phyloP scores from a whole-genome alignment of 37 sponge, comb jelly and placozoan species.

The Beroe ovata region DNA sequence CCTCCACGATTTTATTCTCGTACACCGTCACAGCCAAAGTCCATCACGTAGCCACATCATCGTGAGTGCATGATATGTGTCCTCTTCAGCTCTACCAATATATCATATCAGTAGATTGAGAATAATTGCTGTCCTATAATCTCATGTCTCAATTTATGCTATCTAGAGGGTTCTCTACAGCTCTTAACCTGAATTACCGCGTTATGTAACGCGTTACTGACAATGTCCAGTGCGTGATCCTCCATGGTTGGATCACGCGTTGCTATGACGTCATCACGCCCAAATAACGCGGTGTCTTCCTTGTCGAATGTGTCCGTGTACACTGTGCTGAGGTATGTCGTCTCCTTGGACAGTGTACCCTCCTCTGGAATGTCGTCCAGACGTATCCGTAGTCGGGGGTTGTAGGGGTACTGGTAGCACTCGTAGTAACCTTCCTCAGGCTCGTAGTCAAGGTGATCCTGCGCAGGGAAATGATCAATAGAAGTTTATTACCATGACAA shows the following conservation, averaged over 20 bases:
- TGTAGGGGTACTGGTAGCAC: conserved; percentile 51
- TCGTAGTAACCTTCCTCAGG: neutral
- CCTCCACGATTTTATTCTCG: too few relatives aligned
- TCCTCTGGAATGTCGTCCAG: conserved; percentile 61
- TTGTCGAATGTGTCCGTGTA: conserved; percentile 30
- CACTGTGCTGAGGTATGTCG: conserved; percentile 6
- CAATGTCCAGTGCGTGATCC: neutral
- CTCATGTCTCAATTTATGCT: too few relatives aligned
- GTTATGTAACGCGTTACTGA: neutral
- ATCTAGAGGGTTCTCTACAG: neutral
- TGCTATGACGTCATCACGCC: neutral
- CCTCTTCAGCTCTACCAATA: too few relatives aligned
- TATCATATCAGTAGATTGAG: too few relatives aligned
- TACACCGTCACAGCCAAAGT: too few relatives aligned
- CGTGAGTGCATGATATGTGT: too few relatives aligned
- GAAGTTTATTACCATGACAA: too few relatives aligned
- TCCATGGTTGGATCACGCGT: neutral
- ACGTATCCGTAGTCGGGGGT: neutral
- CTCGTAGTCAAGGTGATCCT: neutral
- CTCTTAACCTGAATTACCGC: neutral
- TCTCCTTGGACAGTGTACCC: conserved; percentile 48
- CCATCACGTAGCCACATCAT: too few relatives aligned
- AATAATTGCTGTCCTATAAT: too few relatives aligned
- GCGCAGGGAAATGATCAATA: neutral
- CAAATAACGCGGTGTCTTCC: conserved; percentile 7